phyloP scores from a whole-genome alignment of 2,113 vertebrate species.

The Cacatua alba region DNA sequence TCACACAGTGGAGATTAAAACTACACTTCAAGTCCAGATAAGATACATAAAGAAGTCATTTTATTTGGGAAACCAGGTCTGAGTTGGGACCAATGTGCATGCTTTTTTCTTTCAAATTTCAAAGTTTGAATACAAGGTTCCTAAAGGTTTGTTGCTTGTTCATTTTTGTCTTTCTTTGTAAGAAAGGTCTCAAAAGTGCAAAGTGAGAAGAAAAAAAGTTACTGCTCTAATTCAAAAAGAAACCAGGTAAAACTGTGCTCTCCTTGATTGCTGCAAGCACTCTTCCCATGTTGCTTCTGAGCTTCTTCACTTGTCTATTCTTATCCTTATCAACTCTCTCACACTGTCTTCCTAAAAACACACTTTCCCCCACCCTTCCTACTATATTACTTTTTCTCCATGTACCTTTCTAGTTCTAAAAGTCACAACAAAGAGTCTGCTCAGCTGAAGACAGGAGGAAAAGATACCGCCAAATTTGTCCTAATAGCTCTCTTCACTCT shows the following conservation, averaged over 20 bases:
- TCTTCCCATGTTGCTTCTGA: neutral
- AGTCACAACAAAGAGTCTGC: neutral
- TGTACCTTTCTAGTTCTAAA: neutral
- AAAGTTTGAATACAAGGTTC: neutral
- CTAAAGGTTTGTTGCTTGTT: neutral
- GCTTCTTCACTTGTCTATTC: neutral
- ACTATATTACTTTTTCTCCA: neutral
- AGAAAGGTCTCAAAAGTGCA: neutral
- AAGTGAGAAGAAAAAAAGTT: neutral
- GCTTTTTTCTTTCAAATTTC: neutral
- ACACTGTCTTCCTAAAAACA: neutral
- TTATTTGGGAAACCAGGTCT: neutral
- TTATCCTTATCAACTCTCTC: neutral
- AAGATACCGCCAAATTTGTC: neutral
- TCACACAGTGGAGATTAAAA: neutral
- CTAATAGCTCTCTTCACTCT: neutral
- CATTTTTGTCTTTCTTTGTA: neutral
- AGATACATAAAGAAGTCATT: neutral
- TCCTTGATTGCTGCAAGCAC: neutral
- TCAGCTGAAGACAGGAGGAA: neutral
- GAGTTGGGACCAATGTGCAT: neutral
- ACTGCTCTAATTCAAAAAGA: neutral
- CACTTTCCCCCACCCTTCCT: neutral
- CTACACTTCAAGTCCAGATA: neutral
- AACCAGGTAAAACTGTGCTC: neutral